Evolutionary conservation across 2,888 invertebrate species (phyloP).

Genomic region (Nemotelus pantherinus): DNA sequence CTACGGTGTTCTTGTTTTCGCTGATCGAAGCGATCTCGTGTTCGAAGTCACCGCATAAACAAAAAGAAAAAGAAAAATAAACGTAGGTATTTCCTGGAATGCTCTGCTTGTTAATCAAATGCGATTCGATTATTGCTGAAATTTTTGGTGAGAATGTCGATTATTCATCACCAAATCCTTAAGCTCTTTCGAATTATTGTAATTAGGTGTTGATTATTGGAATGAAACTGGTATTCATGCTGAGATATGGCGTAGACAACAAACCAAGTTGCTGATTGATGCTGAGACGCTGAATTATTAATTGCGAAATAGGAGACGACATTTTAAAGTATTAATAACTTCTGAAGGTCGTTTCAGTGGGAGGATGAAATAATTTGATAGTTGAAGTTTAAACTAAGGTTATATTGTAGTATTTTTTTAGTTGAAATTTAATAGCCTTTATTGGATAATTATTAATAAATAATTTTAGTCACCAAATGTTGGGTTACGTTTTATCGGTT

Average conservation of each 20-base stretch:
- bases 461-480: too few relatives aligned
- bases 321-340: too few relatives aligned
- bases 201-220: constrained; percentile 41
- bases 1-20: not conserved
- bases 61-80: not conserved
- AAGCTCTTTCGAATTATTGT: constrained; percentile 23
- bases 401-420: too few relatives aligned
- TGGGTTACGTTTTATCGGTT: too few relatives aligned
- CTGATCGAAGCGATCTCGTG: not conserved
- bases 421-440: too few relatives aligned
- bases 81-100: constrained; percentile 38
- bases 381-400: too few relatives aligned
- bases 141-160: constrained; percentile 32
- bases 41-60: too few relatives aligned
- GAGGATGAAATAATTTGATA: too few relatives aligned
- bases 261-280: not conserved
- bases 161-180: constrained; percentile 30
- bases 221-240: constrained; percentile 15
- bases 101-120: constrained; percentile 9
- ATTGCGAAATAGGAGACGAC: not conserved
- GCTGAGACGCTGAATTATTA: not conserved
- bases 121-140: constrained; percentile 30
- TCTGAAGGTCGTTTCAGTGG: too few relatives aligned
- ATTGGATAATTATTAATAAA: too few relatives aligned
- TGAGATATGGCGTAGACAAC: constrained; percentile 16